phyloP scores from a whole-genome alignment of 2,888 invertebrate species.

The Limenitis camilla region DNA sequence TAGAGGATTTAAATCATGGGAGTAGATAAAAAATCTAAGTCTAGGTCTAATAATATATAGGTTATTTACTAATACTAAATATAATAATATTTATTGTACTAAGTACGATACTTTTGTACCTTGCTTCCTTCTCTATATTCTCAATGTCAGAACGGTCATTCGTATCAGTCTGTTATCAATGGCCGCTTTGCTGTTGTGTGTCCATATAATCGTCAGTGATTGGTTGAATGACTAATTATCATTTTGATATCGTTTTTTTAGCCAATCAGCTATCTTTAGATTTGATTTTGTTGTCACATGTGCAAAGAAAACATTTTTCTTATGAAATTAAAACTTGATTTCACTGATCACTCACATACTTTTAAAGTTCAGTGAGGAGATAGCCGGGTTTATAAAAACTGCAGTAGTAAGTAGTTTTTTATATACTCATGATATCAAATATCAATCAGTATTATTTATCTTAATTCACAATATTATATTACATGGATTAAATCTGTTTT shows the following conservation, averaged over 20 bases:
- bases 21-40: no score
- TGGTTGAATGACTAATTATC: constrained; percentile 14
- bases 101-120: neutral
- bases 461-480: no score
- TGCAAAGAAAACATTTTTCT: neutral
- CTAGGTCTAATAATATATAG: no score
- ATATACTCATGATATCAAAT: neutral
- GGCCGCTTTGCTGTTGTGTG: neutral
- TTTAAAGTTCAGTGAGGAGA: no score
- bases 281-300: neutral
- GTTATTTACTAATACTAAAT: no score
- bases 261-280: neutral
- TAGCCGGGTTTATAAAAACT: no score
- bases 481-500: neutral
- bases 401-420: no score
- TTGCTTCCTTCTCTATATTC: constrained; percentile 1
- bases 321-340: constrained; percentile 1
- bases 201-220: constrained; percentile 10
- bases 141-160: constrained; percentile 41
- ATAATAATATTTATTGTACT: neutral
- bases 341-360: neutral
- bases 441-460: no score
- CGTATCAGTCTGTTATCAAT: constrained; percentile 22
- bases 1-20: no score
- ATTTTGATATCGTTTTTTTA: neutral